These are phyloP conservation scores for Sinhomidia bicolor DNA, from an alignment of 2,888 invertebrate genomes.

Conservation along the genomic window DNA sequence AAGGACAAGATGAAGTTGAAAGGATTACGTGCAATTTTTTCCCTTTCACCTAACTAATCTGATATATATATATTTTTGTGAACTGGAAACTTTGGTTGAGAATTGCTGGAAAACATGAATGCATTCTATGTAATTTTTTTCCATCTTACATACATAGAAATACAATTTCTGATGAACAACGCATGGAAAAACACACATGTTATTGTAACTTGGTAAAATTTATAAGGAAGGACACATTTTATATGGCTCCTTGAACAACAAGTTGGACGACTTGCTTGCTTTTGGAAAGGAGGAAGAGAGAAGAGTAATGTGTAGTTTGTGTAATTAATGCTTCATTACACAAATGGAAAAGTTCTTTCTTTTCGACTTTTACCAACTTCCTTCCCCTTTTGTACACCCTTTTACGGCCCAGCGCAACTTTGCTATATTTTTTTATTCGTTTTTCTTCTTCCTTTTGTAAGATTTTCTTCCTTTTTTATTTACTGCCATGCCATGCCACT, in stretches of 20 bases:
- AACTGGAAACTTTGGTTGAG: too few species aligned
- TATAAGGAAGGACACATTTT: too few species aligned
- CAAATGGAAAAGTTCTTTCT: constrained; percentile 71
- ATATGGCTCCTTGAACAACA: too few species aligned
- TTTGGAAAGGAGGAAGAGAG: background rate
- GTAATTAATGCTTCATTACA: constrained; percentile 73
- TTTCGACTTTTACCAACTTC: constrained; percentile 46
- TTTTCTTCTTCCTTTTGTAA: constrained; percentile 36
- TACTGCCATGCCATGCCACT: background rate
- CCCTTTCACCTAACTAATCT: constrained; percentile 38
- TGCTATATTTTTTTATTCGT: constrained; percentile 32
- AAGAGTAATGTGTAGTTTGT: constrained; percentile 61
- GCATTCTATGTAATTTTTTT: too few species aligned
- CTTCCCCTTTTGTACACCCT: constrained; percentile 22
- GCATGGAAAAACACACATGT: too few species aligned
- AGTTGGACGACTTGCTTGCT: constrained; percentile 22
- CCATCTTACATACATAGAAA: too few species aligned
- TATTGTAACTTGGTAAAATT: too few species aligned
- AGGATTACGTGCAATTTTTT: constrained; percentile 54
- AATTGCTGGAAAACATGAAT: too few species aligned
- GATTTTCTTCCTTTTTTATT: constrained; percentile 32
- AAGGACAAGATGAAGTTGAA: constrained; percentile 41
- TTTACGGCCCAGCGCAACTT: background rate
- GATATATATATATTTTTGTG: constrained; percentile 11
- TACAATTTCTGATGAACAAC: too few species aligned